These are phyloP conservation scores for Halocynthia roretzi DNA, from an alignment of 23 tunicate species.

Conservation along the genomic window DNA sequence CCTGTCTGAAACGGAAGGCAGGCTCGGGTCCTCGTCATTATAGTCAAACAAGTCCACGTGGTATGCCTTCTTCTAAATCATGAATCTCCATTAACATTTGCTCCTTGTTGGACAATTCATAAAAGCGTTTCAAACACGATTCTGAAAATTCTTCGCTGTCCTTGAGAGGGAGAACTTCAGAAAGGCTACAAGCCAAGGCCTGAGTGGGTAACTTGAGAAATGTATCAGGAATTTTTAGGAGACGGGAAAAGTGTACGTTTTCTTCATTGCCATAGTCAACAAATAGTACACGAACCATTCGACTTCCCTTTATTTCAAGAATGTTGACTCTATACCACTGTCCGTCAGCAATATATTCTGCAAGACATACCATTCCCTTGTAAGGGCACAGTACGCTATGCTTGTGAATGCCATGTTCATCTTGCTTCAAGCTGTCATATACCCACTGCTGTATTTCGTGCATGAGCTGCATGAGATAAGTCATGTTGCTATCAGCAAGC, in stretches of 20 bases:
- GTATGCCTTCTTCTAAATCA: neutral
- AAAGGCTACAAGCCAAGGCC: constrained; percentile 7
- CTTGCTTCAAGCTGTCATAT: neutral
- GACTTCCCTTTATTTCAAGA: constrained; percentile 20
- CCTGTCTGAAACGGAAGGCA: neutral
- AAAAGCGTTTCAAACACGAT: constrained; percentile 1
- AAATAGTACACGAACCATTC: constrained; percentile 32
- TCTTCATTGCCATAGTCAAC: constrained; percentile 66
- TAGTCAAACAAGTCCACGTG: neutral
- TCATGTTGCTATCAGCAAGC: constrained; percentile 35
- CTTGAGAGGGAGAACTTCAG: neutral
- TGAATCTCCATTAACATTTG: constrained; percentile 16
- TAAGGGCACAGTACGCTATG: constrained; percentile 2
- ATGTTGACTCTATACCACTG: constrained; percentile 62
- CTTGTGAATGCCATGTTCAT: no score
- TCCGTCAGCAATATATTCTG: constrained; percentile 22
- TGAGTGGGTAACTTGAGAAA: constrained; percentile 43
- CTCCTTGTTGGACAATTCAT: constrained; percentile 5
- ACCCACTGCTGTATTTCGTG: constrained; percentile 49
- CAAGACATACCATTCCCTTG: constrained; percentile 39
- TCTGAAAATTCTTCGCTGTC: constrained; percentile 3
- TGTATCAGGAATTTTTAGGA: constrained; percentile 48
- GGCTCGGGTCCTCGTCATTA: constrained; percentile 1
- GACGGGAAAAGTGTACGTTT: constrained; percentile 16
- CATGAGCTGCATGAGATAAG: constrained; percentile 32